Evolutionary conservation across 1,140 invertebrate species (phyloP).

Genomic region (Ceratitis capitata): DNA sequence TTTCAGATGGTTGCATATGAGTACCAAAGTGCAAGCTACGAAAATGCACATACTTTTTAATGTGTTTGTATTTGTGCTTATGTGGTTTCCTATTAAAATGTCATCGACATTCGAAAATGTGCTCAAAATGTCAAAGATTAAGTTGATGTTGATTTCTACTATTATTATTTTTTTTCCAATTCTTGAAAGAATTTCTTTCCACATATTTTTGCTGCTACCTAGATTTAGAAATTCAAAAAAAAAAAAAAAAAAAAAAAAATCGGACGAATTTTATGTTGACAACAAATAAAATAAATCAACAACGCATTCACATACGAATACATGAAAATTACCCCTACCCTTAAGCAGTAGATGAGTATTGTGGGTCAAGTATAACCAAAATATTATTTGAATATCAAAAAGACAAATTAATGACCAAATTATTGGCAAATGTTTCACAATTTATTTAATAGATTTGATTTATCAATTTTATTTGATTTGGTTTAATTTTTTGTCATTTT

Average conservation of each 20-base stretch:
- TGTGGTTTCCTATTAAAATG: neutral
- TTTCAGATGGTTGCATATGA: too few species aligned
- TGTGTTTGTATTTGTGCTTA: neutral
- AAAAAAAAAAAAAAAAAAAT: too few species aligned
- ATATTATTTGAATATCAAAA: too few species aligned
- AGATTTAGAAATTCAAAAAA: neutral
- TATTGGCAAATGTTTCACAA: too few species aligned
- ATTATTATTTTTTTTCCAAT: neutral
- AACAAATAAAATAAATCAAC: constrained; percentile 11
- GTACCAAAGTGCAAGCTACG: neutral
- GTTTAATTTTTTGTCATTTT: too few species aligned
- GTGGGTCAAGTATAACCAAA: neutral
- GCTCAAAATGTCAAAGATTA: constrained; percentile 29
- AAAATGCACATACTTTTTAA: neutral
- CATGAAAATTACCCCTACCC: neutral
- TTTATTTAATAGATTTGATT: too few species aligned
- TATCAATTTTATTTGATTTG: too few species aligned
- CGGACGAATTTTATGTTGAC: neutral
- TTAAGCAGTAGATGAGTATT: neutral
- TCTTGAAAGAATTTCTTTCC: neutral
- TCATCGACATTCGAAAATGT: constrained; percentile 3
- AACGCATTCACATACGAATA: neutral
- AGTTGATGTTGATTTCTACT: neutral
- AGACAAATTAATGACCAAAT: too few species aligned
- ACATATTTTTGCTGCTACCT: neutral